These are phyloP conservation scores for human DNA, from an alignment of 2,113 vertebrate genomes.

Conservation along the genomic window GRCh38 chr2:132947501-132948000, in stretches of 20 bases:
- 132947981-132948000: not conserved
- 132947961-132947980: not conserved
- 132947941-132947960: not conserved
- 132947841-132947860: not conserved
- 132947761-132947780: not conserved
- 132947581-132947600: not conserved
- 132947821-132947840: not conserved
- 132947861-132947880: not conserved
- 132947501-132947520: constrained; percentile 34
- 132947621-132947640: constrained; percentile 15
- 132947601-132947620: not conserved
- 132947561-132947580: not conserved
- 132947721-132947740: not conserved
- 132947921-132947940: not conserved
- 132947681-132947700: not conserved
- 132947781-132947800: not conserved
- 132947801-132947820: not conserved
- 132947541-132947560: not conserved
- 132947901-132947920: not conserved
- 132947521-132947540: not conserved
- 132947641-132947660: not conserved
- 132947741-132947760: not conserved
- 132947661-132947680: not conserved
- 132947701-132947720: not conserved
- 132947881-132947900: not conserved